Base-by-base conservation (phyloP, 2,888 invertebrate species). In the Neoitamus cyanurus region DNA sequence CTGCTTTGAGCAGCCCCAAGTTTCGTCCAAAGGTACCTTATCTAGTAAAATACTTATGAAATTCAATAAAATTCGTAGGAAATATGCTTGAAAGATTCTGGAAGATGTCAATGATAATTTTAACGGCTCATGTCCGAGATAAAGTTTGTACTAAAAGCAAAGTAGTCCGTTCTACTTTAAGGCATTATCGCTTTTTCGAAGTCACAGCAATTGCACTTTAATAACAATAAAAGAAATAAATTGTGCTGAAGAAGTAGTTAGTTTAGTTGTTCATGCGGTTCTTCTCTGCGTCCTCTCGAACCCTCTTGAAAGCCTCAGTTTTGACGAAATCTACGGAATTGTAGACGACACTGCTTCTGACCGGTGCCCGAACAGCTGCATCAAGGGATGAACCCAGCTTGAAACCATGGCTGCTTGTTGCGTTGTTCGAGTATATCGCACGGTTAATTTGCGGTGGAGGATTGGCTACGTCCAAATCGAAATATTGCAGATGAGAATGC, bases 251-350 rank as follows among this genome's bases (percentile, higher is more conserved):
- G 37, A 42, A 58, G 7, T 6, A 13, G 20, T 31, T 30, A 37
- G 28, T 77, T 78, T 85, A 84, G 20, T 86, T 84, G 69, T 86
- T 86, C 85, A 84, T 86, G 36, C 95, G 91, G 42, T 94, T 94
- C 86, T 94, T 94, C 89, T 95, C 96, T 0, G 96, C 95, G 89
- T 95, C 95, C 89, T 96, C 95, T 82, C 96, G 93, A 46, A 96
- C 97, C 85, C 96, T 94, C 91, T 96, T 97, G 89, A 98, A 97
- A 5, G 98, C 98, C 90, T 97, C 95, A 0, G 98, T 98, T 92
- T 97, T 98, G 82, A 97, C 92, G 92, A 98, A 98, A 92, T 98
- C 98, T 0, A 98, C 97, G 1, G 96, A 96, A 90, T 97, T 97
- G 91, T 98, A 98, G 7, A 96, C 96, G 0, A 95, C 93, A 83